Percentiles rank a stretch among this genome's conserved stretches.
Conservation (phyloP, 2,888 invertebrate genomes). For the Anthophora plumipes region DNA sequence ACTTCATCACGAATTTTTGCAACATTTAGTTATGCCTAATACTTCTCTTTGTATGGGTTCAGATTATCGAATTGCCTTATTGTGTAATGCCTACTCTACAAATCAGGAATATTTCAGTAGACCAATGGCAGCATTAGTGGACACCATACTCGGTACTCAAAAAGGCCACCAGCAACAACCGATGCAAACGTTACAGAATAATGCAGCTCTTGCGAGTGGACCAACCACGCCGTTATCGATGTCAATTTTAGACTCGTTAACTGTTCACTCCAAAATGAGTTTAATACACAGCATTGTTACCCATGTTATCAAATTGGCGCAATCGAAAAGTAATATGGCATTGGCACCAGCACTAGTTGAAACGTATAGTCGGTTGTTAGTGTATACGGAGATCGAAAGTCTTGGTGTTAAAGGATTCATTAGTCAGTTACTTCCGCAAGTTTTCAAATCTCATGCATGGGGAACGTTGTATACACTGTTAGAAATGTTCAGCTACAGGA, state of each 20-base stretch:
- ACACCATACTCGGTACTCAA: conserved; percentile 91
- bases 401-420: conserved; percentile 98
- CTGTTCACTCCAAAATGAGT: conserved; percentile 98
- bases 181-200: conserved; percentile 85
- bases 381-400: conserved; percentile 98
- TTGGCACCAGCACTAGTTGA: conserved; percentile 96
- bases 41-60: conserved; percentile 91
- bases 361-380: conserved; percentile 96
- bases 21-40: conserved; percentile 92
- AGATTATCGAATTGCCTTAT: conserved; percentile 95
- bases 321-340: conserved; percentile 93
- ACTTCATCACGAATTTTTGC: conserved; percentile 94
- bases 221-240: conserved; percentile 96
- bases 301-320: conserved; percentile 95
- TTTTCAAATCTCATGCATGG: conserved; percentile 97
- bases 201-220: conserved; percentile 85
- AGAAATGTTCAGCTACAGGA: conserved; percentile 98
- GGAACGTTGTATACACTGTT: conserved; percentile 97
- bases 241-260: conserved; percentile 96
- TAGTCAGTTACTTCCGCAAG: conserved; percentile 95
- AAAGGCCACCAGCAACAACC: conserved; percentile 86
- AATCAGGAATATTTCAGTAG: conserved; percentile 96
- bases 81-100: conserved; percentile 98
- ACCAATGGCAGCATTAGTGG: conserved; percentile 96
- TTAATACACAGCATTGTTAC: conserved; percentile 93